A percentile compares a stretch with the other conserved stretches of the same genome.
phyloP scores from a whole-genome alignment of 2,888 invertebrate genomes.

The Agrilus mali region DNA sequence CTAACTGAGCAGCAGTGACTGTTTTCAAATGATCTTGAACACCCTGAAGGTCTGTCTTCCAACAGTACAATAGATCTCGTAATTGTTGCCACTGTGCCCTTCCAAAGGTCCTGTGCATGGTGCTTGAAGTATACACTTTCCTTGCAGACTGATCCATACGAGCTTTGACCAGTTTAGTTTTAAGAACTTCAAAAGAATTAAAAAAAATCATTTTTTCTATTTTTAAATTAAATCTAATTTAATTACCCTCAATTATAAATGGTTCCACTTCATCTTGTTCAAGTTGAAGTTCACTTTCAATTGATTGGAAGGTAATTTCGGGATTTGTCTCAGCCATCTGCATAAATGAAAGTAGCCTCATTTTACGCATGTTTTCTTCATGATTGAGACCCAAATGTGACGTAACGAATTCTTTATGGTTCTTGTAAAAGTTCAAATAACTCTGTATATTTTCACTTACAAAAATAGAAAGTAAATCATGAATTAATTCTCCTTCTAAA shows the following conservation, averaged over 20 bases:
- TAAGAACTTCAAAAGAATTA: conserved; percentile 49
- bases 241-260: conserved; percentile 89
- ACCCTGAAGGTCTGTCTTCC: conserved; percentile 71
- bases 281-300: conserved; percentile 81
- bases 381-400: conserved; percentile 69
- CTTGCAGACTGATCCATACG: conserved; percentile 83
- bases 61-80: conserved; percentile 65
- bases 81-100: conserved; percentile 87
- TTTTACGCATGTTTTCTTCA: conserved; percentile 91
- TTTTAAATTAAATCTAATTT: conserved; percentile 1
- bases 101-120: conserved; percentile 92
- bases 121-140: conserved; percentile 77
- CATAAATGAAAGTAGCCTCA: conserved; percentile 94
- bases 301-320: conserved; percentile 83
- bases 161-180: conserved; percentile 84
- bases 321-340: conserved; percentile 89
- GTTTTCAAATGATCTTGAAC: conserved; percentile 75
- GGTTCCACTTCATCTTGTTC: conserved; percentile 82
- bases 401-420: conserved; percentile 83
- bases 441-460: conserved; percentile 88
- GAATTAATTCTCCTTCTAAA: conserved; percentile 88
- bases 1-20: conserved; percentile 60
- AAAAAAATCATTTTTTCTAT: conserved; percentile 1
- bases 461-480: conserved; percentile 87
- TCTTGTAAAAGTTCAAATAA: conserved; percentile 84